These are phyloP conservation scores for Drosophila bipectinata DNA, from an alignment of 1,140 invertebrate genomes.

Conservation along the genomic window DNA sequence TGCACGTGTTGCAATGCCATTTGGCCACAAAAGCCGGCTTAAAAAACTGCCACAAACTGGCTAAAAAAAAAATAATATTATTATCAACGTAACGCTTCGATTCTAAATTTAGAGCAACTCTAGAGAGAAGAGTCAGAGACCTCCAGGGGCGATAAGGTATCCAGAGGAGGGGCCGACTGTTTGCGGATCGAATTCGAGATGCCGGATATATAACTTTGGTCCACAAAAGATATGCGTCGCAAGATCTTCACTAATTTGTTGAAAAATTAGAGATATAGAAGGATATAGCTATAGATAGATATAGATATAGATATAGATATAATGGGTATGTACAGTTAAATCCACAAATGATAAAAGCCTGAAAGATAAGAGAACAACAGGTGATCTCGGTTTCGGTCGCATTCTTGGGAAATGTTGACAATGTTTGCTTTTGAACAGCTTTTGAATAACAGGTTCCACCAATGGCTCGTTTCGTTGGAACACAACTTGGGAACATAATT, in stretches of 20 bases:
- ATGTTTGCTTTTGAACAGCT: slow-evolving; percentile 42
- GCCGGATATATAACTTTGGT: slow-evolving; percentile 21
- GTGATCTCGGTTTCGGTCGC: slow-evolving; percentile 22
- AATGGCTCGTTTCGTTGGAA: slow-evolving; percentile 5
- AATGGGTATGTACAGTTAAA: not conserved
- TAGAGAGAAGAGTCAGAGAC: slow-evolving; percentile 34
- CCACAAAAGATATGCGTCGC: slow-evolving; percentile 30
- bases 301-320: not conserved
- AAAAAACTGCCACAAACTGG: not conserved
- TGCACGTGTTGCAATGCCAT: slow-evolving; percentile 36
- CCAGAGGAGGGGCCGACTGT: slow-evolving; percentile 5
- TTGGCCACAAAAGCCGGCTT: not conserved
- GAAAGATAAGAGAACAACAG: slow-evolving; percentile 4
- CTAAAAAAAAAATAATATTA: not conserved
- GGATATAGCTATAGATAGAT: not conserved
- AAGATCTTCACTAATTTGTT: not conserved
- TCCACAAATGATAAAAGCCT: not conserved
- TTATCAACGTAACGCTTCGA: slow-evolving; percentile 62
- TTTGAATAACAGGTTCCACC: slow-evolving; percentile 40
- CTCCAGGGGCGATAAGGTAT: slow-evolving; percentile 28
- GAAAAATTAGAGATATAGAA: not conserved
- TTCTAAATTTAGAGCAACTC: slow-evolving; percentile 43
- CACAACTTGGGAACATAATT: slow-evolving; percentile 24
- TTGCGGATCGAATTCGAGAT: slow-evolving; percentile 39
- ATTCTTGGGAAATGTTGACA: slow-evolving; percentile 39